Evolutionary conservation across 2,797 vertebrate species (phyloP), one percentile per base, ranked within the genome.

Genomic region (Bovichtus diacanthus): DNA sequence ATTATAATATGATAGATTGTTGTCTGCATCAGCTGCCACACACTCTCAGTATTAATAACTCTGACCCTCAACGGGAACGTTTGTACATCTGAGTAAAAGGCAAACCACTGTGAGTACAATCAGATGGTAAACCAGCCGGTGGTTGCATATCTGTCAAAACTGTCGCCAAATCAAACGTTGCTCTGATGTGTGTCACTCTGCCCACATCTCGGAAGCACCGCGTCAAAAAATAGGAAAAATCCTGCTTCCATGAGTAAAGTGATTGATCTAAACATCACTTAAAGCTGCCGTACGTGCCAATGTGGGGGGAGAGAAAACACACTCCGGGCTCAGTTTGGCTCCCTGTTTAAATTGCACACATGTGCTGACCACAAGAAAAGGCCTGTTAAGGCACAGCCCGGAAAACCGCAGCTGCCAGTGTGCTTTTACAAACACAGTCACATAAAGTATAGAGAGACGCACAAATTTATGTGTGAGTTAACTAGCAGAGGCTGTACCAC

Each of bases 281-380:
- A 81, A 83, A 81, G 81, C 74, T 82, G 76, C 88, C 79, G 82
- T 88, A 89, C 80, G 70, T 87, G 89, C 83, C 88, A 90, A 76
- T 86, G 83, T 81, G 84, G 82, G 81, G 75, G 87, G 74, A 79
- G 74, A 84, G 85, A 87, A 84, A 85, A 87, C 87, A 80, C 82
- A 87, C 76, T 72, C 74, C 1, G 60, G 63, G 81, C 89, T 92
- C 78, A 80, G 82, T 88, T 92, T 89, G 91, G 92, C 84, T 93
- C 80, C 74, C 74, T 85, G 88, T 91, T 92, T 93, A 92, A 95
- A 93, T 92, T 90, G 69, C 93, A 89, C 94, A 95, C 91, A 95
- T 95, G 93, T 93, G 94, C 86, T 69, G 91, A 93, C 95, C 95
- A 95, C 95, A 96, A 96, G 93, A 96, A 95, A 95, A 95, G 92